phyloP scores from a whole-genome alignment of 2,888 invertebrate genomes.

The Sarcophaga rosellei region DNA sequence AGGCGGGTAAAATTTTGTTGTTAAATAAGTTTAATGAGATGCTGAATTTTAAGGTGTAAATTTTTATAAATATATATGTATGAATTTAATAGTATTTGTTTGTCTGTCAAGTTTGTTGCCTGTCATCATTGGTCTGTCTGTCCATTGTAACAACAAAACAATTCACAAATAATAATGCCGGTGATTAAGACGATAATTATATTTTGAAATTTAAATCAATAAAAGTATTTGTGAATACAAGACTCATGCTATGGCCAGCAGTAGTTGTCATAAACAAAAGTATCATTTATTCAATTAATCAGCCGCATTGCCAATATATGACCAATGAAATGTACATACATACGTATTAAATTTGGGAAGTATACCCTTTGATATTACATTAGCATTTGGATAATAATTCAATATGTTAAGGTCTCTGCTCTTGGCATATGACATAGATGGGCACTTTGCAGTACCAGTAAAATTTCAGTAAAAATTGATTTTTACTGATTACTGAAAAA shows the following conservation, averaged over 20 bases:
- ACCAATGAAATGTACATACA: constrained; percentile 3
- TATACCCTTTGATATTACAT: too few species aligned
- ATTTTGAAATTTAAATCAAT: constrained; percentile 20
- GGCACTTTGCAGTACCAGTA: too few species aligned
- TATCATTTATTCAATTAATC: constrained; percentile 25
- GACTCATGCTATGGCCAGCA: background rate
- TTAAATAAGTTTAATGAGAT: too few species aligned
- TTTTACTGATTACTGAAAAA: too few species aligned
- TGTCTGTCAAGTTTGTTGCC: too few species aligned
- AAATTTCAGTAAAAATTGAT: too few species aligned
- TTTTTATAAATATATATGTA: too few species aligned
- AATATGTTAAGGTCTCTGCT: too few species aligned
- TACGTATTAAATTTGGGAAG: background rate
- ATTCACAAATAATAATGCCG: background rate
- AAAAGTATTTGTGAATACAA: background rate
- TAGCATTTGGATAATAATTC: too few species aligned
- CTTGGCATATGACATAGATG: too few species aligned
- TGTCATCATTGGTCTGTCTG: background rate
- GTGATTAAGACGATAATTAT: constrained; percentile 13
- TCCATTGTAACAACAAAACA: background rate
- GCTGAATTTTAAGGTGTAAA: too few species aligned
- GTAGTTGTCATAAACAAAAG: background rate
- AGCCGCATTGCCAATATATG: constrained; percentile 5
- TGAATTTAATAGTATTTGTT: background rate
- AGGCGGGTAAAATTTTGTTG: too few species aligned